Evolutionary conservation across 2,113 vertebrate genomes (phyloP).

Genomic region (Blennius ocellaris): DNA sequence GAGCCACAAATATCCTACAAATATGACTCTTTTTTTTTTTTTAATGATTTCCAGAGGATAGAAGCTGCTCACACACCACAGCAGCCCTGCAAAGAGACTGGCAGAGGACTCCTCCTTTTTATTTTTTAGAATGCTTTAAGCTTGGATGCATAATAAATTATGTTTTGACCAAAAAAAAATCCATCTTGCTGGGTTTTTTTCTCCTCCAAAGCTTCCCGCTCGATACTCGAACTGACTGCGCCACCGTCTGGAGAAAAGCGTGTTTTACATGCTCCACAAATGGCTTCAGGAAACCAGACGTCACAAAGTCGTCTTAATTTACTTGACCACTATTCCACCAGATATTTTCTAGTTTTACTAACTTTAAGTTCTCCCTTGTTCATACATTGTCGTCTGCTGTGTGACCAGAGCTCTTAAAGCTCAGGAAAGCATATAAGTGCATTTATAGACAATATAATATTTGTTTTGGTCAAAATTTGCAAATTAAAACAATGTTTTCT

Average conservation of each 20-base stretch:
- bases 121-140: background rate
- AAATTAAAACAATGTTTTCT: too few relatives aligned
- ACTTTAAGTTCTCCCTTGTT: too few relatives aligned
- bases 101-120: background rate
- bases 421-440: too few relatives aligned
- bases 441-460: too few relatives aligned
- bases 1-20: background rate
- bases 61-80: background rate
- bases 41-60: background rate
- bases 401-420: too few relatives aligned
- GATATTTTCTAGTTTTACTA: too few relatives aligned
- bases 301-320: background rate
- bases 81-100: conserved; percentile 1
- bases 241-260: conserved; percentile 18
- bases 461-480: too few relatives aligned
- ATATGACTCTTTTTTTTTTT: too few relatives aligned
- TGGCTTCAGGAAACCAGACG: background rate
- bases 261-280: background rate
- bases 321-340: too few relatives aligned
- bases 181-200: background rate
- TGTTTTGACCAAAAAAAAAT: too few relatives aligned
- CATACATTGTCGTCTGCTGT: too few relatives aligned
- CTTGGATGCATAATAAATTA: conserved; percentile 17
- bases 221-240: background rate
- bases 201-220: background rate